A percentile compares a stretch with the other conserved stretches of the same genome.
phyloP scores from a whole-genome alignment of 1,140 invertebrate species.

The Lithobius niger region DNA sequence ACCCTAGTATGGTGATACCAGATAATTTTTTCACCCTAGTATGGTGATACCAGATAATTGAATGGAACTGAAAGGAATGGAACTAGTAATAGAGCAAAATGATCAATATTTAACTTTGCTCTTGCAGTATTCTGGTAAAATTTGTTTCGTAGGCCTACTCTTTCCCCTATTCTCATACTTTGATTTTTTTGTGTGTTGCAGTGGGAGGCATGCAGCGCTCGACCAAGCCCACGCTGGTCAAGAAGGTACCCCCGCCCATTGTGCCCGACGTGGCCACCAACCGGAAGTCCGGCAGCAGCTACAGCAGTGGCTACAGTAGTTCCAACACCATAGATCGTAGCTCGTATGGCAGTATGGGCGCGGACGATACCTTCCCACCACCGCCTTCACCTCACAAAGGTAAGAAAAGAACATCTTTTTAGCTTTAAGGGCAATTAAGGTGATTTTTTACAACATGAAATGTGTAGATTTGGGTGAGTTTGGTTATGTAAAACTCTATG shows the following conservation, averaged over 20 bases:
- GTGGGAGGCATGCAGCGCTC: conserved; percentile 68
- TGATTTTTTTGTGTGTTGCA: conserved; percentile 24
- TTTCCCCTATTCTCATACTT: too few relatives aligned
- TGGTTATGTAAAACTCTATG: too few relatives aligned
- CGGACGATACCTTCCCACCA: conserved; percentile 17
- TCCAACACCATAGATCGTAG: conserved; percentile 52
- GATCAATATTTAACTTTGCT: too few relatives aligned
- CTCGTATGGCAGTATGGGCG: conserved; percentile 27
- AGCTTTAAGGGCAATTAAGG: not conserved
- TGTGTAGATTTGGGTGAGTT: too few relatives aligned
- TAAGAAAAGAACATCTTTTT: conserved; percentile 16
- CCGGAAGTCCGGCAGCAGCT: conserved; percentile 52
- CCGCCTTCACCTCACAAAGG: conserved; percentile 28
- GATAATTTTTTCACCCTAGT: too few relatives aligned
- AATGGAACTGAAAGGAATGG: too few relatives aligned
- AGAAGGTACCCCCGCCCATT: conserved; percentile 66
- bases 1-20: too few relatives aligned
- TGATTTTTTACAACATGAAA: too few relatives aligned
- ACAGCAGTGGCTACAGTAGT: conserved; percentile 54
- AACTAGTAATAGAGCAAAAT: too few relatives aligned
- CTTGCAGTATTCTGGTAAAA: too few relatives aligned
- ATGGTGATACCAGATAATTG: too few relatives aligned
- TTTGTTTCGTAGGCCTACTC: too few relatives aligned
- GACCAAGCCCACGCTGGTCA: conserved; percentile 55
- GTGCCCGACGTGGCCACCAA: conserved; percentile 46